These are phyloP conservation scores for Ameiurus melas DNA, from an alignment of 2,113 vertebrate species.

Conservation along the genomic window DNA sequence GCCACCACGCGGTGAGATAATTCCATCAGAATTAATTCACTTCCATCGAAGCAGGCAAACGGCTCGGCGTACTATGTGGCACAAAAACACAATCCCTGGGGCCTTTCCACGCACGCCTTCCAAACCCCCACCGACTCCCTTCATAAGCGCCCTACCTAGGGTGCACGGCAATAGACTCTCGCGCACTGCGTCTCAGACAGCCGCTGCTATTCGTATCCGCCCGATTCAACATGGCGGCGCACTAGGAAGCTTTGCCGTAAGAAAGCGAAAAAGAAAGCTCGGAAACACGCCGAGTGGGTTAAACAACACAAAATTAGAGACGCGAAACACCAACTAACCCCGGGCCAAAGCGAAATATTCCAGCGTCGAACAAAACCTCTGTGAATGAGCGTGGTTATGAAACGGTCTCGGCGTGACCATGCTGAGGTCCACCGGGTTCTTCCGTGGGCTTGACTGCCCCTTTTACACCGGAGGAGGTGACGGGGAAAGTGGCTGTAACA, in stretches of 20 bases:
- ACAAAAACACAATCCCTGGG: slow-evolving; percentile 47
- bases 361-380: not conserved
- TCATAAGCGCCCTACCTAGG: not conserved
- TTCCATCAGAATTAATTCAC: no score
- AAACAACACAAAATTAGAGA: not conserved
- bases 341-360: accelerated
- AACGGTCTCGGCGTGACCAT: slow-evolving; percentile 67
- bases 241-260: slow-evolving; percentile 70
- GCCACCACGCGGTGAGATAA: not conserved
- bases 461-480: slow-evolving; percentile 70
- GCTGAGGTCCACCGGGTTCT: slow-evolving; percentile 89
- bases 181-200: not conserved
- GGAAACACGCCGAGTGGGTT: not conserved
- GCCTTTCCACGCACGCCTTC: not conserved
- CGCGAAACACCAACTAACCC: not conserved
- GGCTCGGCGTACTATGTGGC: slow-evolving; percentile 35
- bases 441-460: slow-evolving; percentile 91
- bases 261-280: slow-evolving; percentile 37
- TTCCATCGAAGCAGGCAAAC: not conserved
- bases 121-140: not conserved
- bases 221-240: slow-evolving; percentile 73
- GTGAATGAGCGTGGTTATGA: slow-evolving; percentile 65
- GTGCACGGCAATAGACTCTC: not conserved
- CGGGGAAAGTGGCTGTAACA: slow-evolving; percentile 72
- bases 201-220: not conserved